Percentiles rank a stretch among this genome's conserved stretches.
Conservation (phyloP, 1,140 invertebrate genomes). For the Cryptotermes secundus region DNA sequence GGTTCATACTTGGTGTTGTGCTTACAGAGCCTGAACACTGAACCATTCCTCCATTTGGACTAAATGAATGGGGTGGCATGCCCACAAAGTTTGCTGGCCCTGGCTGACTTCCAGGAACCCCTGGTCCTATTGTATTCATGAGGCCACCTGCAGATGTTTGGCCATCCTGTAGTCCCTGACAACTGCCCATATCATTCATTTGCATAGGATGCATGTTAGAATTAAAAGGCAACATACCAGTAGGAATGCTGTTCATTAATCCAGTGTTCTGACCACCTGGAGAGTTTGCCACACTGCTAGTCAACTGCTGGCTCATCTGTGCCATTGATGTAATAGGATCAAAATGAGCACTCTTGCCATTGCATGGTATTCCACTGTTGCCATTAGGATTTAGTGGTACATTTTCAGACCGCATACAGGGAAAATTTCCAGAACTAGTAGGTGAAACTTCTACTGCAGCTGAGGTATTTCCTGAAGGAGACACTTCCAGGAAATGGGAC, state of each 20-base stretch:
- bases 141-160: constrained; percentile 10
- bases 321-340: constrained; percentile 92
- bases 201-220: constrained; percentile 57
- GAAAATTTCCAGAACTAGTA: constrained; percentile 36
- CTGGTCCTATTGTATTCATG: not conserved
- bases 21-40: constrained; percentile 30
- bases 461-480: constrained; percentile 36
- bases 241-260: constrained; percentile 45
- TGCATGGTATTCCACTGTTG: constrained; percentile 59
- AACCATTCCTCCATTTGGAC: constrained; percentile 21
- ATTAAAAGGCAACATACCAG: constrained; percentile 56
- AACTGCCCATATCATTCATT: constrained; percentile 51
- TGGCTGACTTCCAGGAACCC: not conserved
- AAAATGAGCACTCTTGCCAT: constrained; percentile 66
- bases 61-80: constrained; percentile 30
- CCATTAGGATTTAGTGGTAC: constrained; percentile 80
- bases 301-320: constrained; percentile 90
- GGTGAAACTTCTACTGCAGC: constrained; percentile 38
- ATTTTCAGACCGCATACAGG: constrained; percentile 60
- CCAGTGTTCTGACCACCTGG: constrained; percentile 48
- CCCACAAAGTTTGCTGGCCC: constrained; percentile 27
- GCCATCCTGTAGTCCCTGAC: constrained; percentile 36
- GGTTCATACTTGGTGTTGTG: constrained; percentile 38
- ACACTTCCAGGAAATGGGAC: constrained; percentile 38
- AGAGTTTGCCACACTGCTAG: constrained; percentile 67